Percentiles rank a stretch among this genome's conserved stretches.
These are phyloP conservation scores for Petromus typicus DNA, from an alignment of 2,113 vertebrate genomes.

Conservation along the genomic window DNA sequence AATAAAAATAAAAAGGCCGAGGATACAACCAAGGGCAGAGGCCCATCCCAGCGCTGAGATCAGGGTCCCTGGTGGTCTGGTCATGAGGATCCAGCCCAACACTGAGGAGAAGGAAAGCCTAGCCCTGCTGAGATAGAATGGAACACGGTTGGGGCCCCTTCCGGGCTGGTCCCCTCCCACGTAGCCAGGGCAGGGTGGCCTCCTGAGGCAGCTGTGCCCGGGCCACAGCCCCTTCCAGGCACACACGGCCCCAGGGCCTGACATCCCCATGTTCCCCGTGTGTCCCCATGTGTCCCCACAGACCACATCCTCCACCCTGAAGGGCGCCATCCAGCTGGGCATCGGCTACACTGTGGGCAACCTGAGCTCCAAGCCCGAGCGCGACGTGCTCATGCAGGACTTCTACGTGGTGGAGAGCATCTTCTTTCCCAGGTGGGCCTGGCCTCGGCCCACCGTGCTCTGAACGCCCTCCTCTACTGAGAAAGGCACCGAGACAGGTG, in stretches of 20 bases:
- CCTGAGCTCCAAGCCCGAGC: conserved; percentile 98
- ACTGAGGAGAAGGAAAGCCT: background rate
- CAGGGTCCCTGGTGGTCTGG: too few relatives aligned
- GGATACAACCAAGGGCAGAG: background rate
- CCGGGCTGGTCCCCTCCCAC: background rate
- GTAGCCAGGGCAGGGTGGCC: background rate
- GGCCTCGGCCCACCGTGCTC: accelerated
- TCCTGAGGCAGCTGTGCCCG: background rate
- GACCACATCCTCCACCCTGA: conserved; percentile 98
- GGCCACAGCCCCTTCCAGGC: background rate
- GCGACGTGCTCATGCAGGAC: conserved; percentile 99
- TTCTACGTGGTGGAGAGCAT: conserved; percentile 99
- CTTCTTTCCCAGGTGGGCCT: conserved; percentile 95
- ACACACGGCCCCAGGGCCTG: background rate
- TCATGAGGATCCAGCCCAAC: background rate
- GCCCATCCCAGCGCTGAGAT: background rate
- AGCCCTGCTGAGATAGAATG: background rate
- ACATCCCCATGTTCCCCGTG: background rate
- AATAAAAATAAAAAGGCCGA: background rate
- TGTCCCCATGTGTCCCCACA: conserved; percentile 75
- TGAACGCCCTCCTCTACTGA: background rate
- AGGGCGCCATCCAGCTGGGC: conserved; percentile 99
- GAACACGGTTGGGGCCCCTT: background rate
- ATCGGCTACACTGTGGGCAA: conserved; percentile 99
- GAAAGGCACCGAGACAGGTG: accelerated